Evolutionary conservation across 2,888 invertebrate genomes (phyloP), one percentile per base, ranked within the genome.

Genomic region (Acronicta alni): DNA sequence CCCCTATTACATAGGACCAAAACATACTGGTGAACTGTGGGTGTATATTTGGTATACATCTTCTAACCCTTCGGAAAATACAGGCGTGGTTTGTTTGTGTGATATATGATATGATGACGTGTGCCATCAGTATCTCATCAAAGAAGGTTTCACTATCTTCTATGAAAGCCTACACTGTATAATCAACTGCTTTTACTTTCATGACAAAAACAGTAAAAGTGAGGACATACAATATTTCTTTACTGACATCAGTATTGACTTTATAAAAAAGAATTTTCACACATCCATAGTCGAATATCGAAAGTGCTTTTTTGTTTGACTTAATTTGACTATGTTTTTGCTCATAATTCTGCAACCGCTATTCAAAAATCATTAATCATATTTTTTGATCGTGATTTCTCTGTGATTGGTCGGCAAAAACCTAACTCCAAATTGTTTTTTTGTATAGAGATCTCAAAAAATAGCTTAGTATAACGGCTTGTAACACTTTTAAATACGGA

Each of bases 121-220:
- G 16, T 0, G 14, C 10, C 41, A 58, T 65, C 18, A 62, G 23
- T 17, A 42, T 38, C 52, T 32, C 69, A 68, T 68, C 16, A 62
- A 14, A 14, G 17, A 47, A 38, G 15, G 3, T 18, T 30, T 39
- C 32, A 48, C 32, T 38, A 20, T 1, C 3, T 8, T 15, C 39
- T 2, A 44, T 38, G 26, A 62, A 56, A 56, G 52, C 51, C 26
- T 15, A 12, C 3, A 2, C 37, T 48, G 35, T 32, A 48, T 68
- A 56, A 62, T 8, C 32, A 38, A 15, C 12, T 14, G 35, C 52
- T 63, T 49, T 63, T 57, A 38, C 57, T 61, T 61, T 56, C 51
- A 61, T 41, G 42, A 37, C 56, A 35, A 52, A 52, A 32, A 43
- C 8, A 37, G 35, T 18, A 38, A 67, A 66, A 67, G 46, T 46